Base-by-base conservation (phyloP, 30 jellyfish, hydroid and myxozoan genomes). In the Cassiopea xamachana region DNA sequence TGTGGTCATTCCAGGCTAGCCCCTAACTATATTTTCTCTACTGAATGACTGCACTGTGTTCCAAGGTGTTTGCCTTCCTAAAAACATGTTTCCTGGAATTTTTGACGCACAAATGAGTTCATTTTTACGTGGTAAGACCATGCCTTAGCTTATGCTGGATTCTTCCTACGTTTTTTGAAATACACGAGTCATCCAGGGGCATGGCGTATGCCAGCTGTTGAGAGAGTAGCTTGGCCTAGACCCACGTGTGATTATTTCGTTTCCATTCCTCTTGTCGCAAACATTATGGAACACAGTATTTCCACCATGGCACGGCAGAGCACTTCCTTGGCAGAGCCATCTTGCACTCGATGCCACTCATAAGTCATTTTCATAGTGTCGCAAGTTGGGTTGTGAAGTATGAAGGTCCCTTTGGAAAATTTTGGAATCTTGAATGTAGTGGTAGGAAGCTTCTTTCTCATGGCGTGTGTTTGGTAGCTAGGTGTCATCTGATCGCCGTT, bases 271-370 rank as follows among this genome's bases (percentile, higher is more conserved):
- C 64, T 55, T 55, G 10, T 55, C 10, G 12, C 64, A 6, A 55
- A 10, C 61, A 70, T 44, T 70, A 58, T 67, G 89, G 62, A 74
- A 84, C 86, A 84, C 10, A 27, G 39, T 62, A 9, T 60, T 46
- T 17, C 14, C 8, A 43, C 58, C 50, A 78, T 88, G 95, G 87
- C 95, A 78, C 95, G 79, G 73, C 95, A 88, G 90, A 79, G 95
- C 95, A 88, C 95, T 88, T 88, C 95, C 90, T 77, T 88, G 95
- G 95, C 95, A 88, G 80, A 46, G 89, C 72, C 55, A 10, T n/a
- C 74, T 2, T 64, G 15, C 8, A 9, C 43, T 7, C 43, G 74
- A 64, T 64, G 39, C 15, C 27, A 5, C 27, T 27, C 6, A 4
- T 27, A 2, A 64, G 5, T 4, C 74, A 64, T 64, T 7, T 64